Evolutionary conservation across 2,888 invertebrate species (phyloP), one percentile per base, ranked within the genome.

Genomic region (Dione vanillae): DNA sequence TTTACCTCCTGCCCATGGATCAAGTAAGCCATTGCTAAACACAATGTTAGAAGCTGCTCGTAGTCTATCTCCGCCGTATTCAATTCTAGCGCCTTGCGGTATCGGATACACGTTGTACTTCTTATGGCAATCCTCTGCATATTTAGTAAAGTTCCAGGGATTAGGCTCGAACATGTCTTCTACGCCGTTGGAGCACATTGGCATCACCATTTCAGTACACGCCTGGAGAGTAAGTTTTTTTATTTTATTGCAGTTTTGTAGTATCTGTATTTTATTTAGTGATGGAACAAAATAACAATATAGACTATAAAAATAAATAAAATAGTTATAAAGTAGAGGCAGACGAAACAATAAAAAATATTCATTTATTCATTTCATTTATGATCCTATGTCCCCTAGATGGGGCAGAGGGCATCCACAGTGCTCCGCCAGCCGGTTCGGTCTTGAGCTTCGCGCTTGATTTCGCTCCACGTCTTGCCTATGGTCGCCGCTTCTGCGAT

Each of bases 141-240:
- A 97, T 27, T 88, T 78, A 0, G 95, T 94, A 66, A 96, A 94
- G 88, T 97, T 94, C 98, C 98, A 99, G 0, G 94, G 82, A 0
- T 81, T 74, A 0, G 95, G 94, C 81, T 97, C 96, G 84, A 98
- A 98, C 96, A 99, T 98, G 81, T 97, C 98, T 11, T 94, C 91
- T 1, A 93, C 87, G 51, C 96, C 97, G 76, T 95, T 95, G 10
- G 95, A 91, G 86, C 99, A 99, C 94, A 97, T 96, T 0, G 99
- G 99, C 97, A 99, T 98, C 72, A 98, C 96, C 97, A 99, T 98
- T 89, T 99, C 99, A 35, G 98, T 98, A 83, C 99, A 99, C 0
- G 96, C 94, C 96, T 98, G 92, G 0, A 78, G 69, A 70, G 56
- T 12, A 35, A 12, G 12, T 35, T 20, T 19, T 20, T 19, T 27